Conservation (phyloP, 2,888 invertebrate genomes). For the Nomada lathburiana region DNA sequence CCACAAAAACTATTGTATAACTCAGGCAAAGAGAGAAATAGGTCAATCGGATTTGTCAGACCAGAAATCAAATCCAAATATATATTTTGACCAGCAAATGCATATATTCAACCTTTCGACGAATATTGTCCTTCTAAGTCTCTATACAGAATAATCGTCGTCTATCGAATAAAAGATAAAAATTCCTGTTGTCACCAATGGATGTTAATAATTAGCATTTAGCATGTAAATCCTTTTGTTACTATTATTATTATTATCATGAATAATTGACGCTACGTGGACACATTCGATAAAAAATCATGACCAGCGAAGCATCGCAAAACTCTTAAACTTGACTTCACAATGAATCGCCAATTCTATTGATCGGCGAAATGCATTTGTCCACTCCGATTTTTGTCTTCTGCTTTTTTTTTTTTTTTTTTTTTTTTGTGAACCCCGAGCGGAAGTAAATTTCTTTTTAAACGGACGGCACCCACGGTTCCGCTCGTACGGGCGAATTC, state of each 20-base stretch:
- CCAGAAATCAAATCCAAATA: neutral
- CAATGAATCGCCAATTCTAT: neutral
- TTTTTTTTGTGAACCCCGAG: neutral
- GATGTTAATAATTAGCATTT: too few relatives aligned
- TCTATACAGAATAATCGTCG: neutral
- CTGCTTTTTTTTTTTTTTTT: neutral
- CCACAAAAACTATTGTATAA: neutral
- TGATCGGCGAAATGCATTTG: neutral
- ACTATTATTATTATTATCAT: too few relatives aligned
- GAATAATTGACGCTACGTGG: too few relatives aligned
- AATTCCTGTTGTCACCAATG: too few relatives aligned
- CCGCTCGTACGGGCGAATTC: neutral
- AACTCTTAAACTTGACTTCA: too few relatives aligned
- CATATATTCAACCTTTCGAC: neutral
- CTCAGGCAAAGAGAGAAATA: neutral
- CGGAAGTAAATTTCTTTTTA: neutral
- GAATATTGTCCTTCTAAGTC: neutral
- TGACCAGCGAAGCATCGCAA: too few relatives aligned
- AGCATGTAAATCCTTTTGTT: neutral
- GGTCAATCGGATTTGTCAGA: neutral
- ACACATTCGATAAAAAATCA: neutral
- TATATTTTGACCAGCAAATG: neutral
- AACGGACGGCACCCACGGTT: neutral
- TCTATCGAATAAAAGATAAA: neutral
- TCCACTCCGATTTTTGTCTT: neutral